Conservation (phyloP, 2,888 invertebrate genomes). For the Drosophila colorata region DNA sequence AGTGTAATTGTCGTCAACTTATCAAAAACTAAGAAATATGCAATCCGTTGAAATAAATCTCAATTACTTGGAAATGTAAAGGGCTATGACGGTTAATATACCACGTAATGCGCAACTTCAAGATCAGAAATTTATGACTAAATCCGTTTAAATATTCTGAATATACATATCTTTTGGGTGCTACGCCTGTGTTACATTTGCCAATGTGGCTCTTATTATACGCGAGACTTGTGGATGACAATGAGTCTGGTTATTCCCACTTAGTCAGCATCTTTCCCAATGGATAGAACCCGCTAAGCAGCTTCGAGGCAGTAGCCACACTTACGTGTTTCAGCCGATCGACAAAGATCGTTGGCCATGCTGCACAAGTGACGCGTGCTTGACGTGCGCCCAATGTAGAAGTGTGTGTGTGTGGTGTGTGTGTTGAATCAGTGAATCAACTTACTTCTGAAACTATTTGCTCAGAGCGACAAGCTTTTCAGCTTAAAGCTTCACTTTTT, state of each 20-base stretch:
- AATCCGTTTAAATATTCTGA: slow-evolving; percentile 3
- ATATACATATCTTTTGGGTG: background rate
- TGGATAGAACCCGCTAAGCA: slow-evolving; percentile 27
- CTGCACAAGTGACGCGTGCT: slow-evolving; percentile 61
- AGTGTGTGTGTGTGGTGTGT: background rate
- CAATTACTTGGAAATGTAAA: background rate
- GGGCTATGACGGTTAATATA: background rate
- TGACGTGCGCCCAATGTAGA: slow-evolving; percentile 43
- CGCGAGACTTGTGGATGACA: slow-evolving; percentile 35
- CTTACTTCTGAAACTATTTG: slow-evolving; percentile 8
- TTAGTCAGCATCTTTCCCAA: slow-evolving; percentile 65
- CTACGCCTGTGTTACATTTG: slow-evolving; percentile 32
- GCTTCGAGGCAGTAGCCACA: slow-evolving; percentile 3
- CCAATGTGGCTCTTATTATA: slow-evolving; percentile 17
- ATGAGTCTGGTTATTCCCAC: slow-evolving; percentile 53
- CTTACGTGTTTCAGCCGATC: slow-evolving; percentile 30
- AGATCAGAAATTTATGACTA: slow-evolving; percentile 5
- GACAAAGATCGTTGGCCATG: slow-evolving; percentile 34
- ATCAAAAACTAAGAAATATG: no score
- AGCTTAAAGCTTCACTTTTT: slow-evolving; percentile 49
- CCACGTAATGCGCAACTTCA: background rate
- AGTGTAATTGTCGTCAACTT: no score
- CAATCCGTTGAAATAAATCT: no score
- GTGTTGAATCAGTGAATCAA: slow-evolving; percentile 14
- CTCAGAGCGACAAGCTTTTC: slow-evolving; percentile 36